Conservation (phyloP, 2,113 vertebrate species). For the Peromyscus polionotus region DNA sequence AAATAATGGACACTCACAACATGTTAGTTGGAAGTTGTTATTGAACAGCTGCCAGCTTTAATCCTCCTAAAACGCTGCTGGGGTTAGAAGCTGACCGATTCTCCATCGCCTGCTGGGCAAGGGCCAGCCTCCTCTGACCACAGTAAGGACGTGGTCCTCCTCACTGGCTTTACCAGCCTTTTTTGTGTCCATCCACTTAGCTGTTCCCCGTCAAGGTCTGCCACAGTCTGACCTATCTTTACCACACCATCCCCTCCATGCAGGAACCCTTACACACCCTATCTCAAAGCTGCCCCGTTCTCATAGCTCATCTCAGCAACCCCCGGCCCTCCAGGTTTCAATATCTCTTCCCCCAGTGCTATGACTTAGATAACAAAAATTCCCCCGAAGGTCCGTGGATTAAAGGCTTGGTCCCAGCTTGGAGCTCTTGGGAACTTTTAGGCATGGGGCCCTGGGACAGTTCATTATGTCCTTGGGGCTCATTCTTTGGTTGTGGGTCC, state of each 20-base stretch:
- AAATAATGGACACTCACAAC: not conserved
- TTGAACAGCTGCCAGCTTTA: slow-evolving; percentile 55
- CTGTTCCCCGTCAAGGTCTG: not conserved
- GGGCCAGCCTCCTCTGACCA: not conserved
- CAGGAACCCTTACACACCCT: not conserved
- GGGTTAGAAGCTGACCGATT: not conserved
- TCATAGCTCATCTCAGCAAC: not conserved
- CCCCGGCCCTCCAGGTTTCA: not conserved
- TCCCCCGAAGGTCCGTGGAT: not conserved
- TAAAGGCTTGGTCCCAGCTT: not conserved
- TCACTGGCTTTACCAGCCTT: not conserved
- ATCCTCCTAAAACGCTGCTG: slow-evolving; percentile 71
- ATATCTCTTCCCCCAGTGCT: not conserved
- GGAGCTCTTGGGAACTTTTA: not conserved
- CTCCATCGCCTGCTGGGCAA: not conserved
- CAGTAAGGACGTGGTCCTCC: not conserved
- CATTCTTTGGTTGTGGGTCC: not conserved
- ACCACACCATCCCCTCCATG: not conserved
- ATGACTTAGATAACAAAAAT: not conserved
- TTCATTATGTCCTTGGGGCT: not conserved
- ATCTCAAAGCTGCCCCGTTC: not conserved
- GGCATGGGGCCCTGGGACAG: not conserved
- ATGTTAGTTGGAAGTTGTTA: not conserved
- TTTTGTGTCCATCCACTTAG: not conserved
- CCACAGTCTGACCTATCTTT: not conserved